phyloP scores from a whole-genome alignment of 2,888 invertebrate species.

The Coleophora flavipennella region DNA sequence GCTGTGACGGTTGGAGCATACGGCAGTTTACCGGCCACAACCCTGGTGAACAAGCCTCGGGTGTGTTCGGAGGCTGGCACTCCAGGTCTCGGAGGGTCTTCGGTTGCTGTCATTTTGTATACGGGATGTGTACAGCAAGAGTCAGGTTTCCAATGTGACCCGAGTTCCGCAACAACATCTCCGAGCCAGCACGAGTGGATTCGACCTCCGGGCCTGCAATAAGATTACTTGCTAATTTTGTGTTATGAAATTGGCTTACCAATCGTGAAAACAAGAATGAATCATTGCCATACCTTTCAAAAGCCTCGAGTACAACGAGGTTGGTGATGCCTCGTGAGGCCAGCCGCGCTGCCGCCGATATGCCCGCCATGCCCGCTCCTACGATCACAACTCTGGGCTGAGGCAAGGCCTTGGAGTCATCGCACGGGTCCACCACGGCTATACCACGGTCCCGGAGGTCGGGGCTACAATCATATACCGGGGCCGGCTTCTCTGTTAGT shows the following conservation, averaged over 20 bases:
- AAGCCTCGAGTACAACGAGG: slow-evolving; percentile 81
- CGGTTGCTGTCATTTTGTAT: slow-evolving; percentile 75
- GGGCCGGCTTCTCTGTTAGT: slow-evolving; percentile 21
- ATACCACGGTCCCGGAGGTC: slow-evolving; percentile 46
- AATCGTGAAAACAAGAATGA: too few species aligned
- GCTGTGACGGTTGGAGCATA: slow-evolving; percentile 74
- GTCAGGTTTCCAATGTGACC: slow-evolving; percentile 78
- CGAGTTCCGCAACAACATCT: slow-evolving; percentile 83
- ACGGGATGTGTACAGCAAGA: slow-evolving; percentile 62
- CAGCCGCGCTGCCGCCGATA: slow-evolving; percentile 83
- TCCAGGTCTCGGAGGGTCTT: slow-evolving; percentile 73
- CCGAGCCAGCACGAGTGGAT: slow-evolving; percentile 83
- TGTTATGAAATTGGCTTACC: neutral
- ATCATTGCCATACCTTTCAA: slow-evolving; percentile 83
- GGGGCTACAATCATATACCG: slow-evolving; percentile 36
- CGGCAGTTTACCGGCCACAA: slow-evolving; percentile 75
- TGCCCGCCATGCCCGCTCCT: slow-evolving; percentile 86
- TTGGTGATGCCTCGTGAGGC: slow-evolving; percentile 78
- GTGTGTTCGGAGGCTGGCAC: slow-evolving; percentile 63
- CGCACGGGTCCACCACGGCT: slow-evolving; percentile 42
- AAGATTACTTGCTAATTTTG: neutral
- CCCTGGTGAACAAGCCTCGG: slow-evolving; percentile 74
- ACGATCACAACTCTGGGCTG: slow-evolving; percentile 81
- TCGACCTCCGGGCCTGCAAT: slow-evolving; percentile 80
- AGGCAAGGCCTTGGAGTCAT: slow-evolving; percentile 35